These are phyloP conservation scores for Maconellicoccus hirsutus DNA, from an alignment of 1,140 invertebrate genomes.

Conservation along the genomic window DNA sequence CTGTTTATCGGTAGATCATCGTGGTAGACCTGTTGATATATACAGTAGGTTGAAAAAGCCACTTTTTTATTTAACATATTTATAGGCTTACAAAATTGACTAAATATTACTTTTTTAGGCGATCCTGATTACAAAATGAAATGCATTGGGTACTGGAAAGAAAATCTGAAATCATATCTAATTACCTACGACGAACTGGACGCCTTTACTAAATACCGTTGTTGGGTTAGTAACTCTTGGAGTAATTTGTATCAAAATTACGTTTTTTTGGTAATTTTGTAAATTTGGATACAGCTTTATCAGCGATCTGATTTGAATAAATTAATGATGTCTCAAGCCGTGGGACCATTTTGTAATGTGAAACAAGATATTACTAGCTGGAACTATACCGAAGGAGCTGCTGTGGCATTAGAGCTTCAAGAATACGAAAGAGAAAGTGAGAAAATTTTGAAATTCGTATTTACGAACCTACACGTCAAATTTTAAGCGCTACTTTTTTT, in stretches of 20 bases:
- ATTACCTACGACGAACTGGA: slow-evolving; percentile 95
- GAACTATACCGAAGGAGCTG: slow-evolving; percentile 80
- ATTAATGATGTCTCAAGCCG: slow-evolving; percentile 76
- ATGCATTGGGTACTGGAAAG: slow-evolving; percentile 96
- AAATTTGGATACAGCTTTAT: slow-evolving; percentile 49
- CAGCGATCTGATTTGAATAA: slow-evolving; percentile 86
- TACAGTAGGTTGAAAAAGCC: slow-evolving; percentile 54
- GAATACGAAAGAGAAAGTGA: slow-evolving; percentile 84
- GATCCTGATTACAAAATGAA: slow-evolving; percentile 94
- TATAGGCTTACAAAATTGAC: not conserved
- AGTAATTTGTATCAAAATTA: too few relatives aligned
- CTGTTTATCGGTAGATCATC: slow-evolving; percentile 88
- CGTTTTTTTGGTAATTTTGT: not conserved
- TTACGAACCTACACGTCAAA: not conserved
- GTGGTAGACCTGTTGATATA: slow-evolving; percentile 83
- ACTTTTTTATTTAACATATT: not conserved
- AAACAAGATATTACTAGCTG: slow-evolving; percentile 80
- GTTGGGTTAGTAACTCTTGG: slow-evolving; percentile 57
- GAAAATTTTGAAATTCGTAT: not conserved
- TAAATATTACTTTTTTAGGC: slow-evolving; percentile 40
- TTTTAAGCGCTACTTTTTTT: not conserved
- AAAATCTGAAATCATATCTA: slow-evolving; percentile 92
- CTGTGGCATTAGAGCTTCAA: slow-evolving; percentile 75
- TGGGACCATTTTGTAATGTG: slow-evolving; percentile 81
- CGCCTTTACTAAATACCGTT: slow-evolving; percentile 88